Evolutionary conservation across 2,888 invertebrate species (phyloP), one percentile per base, ranked within the genome.

Genomic region (Drosophila nigritarsus): DNA sequence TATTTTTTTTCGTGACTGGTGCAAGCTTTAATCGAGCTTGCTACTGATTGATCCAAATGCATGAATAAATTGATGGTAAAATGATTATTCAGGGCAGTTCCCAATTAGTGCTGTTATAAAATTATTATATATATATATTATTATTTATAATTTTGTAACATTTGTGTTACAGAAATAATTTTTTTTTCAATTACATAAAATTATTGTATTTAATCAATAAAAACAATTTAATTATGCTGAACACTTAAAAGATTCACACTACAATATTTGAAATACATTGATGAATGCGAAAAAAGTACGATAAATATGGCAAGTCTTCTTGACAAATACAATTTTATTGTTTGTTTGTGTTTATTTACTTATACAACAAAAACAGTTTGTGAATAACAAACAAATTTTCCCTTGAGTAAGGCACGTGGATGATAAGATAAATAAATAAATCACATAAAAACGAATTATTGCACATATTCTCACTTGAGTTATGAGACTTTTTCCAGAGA

Each of bases 341-440:
- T 11, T 6, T 48, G 29, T 6, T 13, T 15, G 34, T 13, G 15
- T 27, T 18, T 13, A 13, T 6, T 13, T 40, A 40, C n/a, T n/a
- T n/a, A 13, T 20, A 20, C 4, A 24, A 8, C 2, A 24, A 15
- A 8, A 15, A 27, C 48, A 15, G 42, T 13, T 45, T 20, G 8
- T 54, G 13, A 65, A 29, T 20, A 36, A 27, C 51, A 65, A 65
- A 45, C 11, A 29, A 29, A 20, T 27, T 40, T 36, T 36, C 18
- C 15, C 30, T 51, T 54, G 65, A 27, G 65, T 18, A 30, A 34
- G 50, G 49, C 40, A n/a, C 3, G 7, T 30, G 49, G 24, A 1
- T 68, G 68, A 67, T 67, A 56, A 68, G 24, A 32, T 7, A 51
- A 24, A 34, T 24, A 1, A 56, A 4, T 30, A n/a, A 36, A 24